Evolutionary conservation across 2,888 invertebrate species (phyloP), one percentile per base, ranked within the genome.

Genomic region (Lissocephala sabroskyi): DNA sequence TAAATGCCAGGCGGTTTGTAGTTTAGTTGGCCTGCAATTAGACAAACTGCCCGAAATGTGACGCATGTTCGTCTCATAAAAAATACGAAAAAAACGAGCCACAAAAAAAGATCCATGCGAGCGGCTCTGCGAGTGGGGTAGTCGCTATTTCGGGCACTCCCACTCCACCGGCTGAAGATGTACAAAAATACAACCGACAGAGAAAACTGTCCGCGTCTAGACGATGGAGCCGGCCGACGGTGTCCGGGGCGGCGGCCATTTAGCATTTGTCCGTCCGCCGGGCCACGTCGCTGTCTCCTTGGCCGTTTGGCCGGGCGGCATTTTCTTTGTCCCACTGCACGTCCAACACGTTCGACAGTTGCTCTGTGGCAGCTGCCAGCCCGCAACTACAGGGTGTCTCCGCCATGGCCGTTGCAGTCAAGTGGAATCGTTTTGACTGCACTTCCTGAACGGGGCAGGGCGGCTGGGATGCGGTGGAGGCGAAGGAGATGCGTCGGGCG

Each of bases 111-210:
- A n/a, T n/a, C n/a, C n/a, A n/a, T 23, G 23, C 3, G 23, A 23
- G 23, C 23, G 23, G 23, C 23, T 23, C 4, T 3, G 23, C 23
- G 7, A 23, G 7, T 23, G 23, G 23, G 23, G 23, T 23, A 56
- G 56, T 59, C 52, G 53, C 47, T 49, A 60, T 52, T 57, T 58
- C 45, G n/a, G 16, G 23, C 33, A 13, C 49, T 44, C 17, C 44
- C 18, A 17, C 42, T 17, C 14, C 51, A 23, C n/a, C n/a, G 13
- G 42, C 33, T 41, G n/a, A n/a, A n/a, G n/a, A n/a, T n/a, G n/a
- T n/a, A n/a, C n/a, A 59, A 67, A 57, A 68, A 75, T 71, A 42
- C 53, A 75, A 75, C 66, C 39, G 50, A 18, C 13, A 37, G 17
- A 37, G 16, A 17, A 37, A 39, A 30, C 9, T 41, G 43, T 32